Percentiles rank a stretch among this genome's conserved stretches.
These are phyloP conservation scores for Pachypanchax playfairii DNA, from an alignment of 2,113 vertebrate genomes.

Conservation along the genomic window DNA sequence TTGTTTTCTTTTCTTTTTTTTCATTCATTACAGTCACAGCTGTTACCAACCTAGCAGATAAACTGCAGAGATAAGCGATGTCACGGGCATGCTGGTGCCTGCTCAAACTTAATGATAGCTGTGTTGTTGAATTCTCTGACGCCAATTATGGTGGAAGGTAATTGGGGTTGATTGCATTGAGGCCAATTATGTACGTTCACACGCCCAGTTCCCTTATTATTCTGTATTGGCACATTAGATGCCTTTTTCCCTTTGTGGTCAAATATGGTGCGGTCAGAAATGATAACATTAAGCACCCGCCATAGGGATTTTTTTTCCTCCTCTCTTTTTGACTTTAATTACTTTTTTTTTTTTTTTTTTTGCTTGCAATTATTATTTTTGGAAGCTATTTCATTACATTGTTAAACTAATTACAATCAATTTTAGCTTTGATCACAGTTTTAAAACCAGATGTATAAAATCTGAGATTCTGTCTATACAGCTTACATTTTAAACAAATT, in stretches of 20 bases:
- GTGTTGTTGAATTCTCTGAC: conserved; percentile 66
- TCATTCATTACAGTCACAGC: conserved; percentile 37
- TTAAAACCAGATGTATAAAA: conserved; percentile 29
- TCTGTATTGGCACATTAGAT: conserved; percentile 39
- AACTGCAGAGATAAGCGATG: conserved; percentile 69
- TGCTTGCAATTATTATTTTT: conserved; percentile 27
- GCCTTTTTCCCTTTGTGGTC: conserved; percentile 57
- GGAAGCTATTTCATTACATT: conserved; percentile 35
- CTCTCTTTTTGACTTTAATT: conserved; percentile 38
- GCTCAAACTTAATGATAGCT: conserved; percentile 66
- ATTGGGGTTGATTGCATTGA: conserved; percentile 75
- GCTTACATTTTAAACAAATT: conserved; percentile 34
- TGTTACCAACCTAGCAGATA: conserved; percentile 40
- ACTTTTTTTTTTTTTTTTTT: conserved; percentile 36
- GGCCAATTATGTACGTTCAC: conserved; percentile 67
- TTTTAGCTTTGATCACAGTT: conserved; percentile 27
- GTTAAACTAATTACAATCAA: conserved; percentile 38
- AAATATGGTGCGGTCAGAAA: conserved; percentile 50
- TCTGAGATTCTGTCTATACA: conserved; percentile 49
- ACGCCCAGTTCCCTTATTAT: conserved; percentile 53
- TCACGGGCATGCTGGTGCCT: conserved; percentile 67
- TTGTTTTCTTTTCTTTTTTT: conserved; percentile 18
- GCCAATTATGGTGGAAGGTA: conserved; percentile 67
- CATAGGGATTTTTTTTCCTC: conserved; percentile 14
- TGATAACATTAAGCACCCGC: conserved; percentile 51